Conservation (phyloP, 2,888 invertebrate genomes). For the Spatulosminthurus flaviceps region DNA sequence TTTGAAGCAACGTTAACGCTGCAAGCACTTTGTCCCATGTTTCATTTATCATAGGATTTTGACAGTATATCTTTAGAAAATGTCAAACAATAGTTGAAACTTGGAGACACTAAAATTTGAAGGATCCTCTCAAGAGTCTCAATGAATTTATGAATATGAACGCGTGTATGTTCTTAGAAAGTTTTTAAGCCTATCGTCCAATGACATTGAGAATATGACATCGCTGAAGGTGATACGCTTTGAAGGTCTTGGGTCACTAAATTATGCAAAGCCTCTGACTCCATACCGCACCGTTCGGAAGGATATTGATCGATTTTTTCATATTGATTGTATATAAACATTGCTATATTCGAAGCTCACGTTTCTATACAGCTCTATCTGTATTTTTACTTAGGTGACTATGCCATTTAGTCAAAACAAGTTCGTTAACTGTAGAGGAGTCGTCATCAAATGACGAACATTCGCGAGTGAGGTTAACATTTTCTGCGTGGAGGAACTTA, state of each 20-base stretch:
- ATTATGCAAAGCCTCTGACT: conserved; percentile 27
- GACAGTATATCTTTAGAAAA: too few relatives aligned
- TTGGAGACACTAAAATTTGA: too few relatives aligned
- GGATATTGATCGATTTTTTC: conserved; percentile 12
- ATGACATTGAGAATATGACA: conserved; percentile 11
- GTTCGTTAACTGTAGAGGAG: neutral
- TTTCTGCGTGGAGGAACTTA: neutral
- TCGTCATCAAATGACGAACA: neutral
- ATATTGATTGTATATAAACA: neutral
- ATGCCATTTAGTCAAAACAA: too few relatives aligned
- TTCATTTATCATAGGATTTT: too few relatives aligned
- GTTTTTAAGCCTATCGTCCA: neutral
- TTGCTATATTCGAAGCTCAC: too few relatives aligned
- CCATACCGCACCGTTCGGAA: neutral
- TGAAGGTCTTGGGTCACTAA: conserved; percentile 43
- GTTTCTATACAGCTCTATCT: too few relatives aligned
- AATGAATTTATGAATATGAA: too few relatives aligned
- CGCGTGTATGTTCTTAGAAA: neutral
- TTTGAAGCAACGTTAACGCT: too few relatives aligned
- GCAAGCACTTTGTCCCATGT: too few relatives aligned
- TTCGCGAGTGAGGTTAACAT: conserved; percentile 3
- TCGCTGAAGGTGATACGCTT: neutral
- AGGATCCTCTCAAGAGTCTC: too few relatives aligned
- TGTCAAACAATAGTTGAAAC: too few relatives aligned
- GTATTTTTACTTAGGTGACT: too few relatives aligned